Evolutionary conservation across 2,888 invertebrate species (phyloP).

Genomic region (Venustoraphidia nigricollis): DNA sequence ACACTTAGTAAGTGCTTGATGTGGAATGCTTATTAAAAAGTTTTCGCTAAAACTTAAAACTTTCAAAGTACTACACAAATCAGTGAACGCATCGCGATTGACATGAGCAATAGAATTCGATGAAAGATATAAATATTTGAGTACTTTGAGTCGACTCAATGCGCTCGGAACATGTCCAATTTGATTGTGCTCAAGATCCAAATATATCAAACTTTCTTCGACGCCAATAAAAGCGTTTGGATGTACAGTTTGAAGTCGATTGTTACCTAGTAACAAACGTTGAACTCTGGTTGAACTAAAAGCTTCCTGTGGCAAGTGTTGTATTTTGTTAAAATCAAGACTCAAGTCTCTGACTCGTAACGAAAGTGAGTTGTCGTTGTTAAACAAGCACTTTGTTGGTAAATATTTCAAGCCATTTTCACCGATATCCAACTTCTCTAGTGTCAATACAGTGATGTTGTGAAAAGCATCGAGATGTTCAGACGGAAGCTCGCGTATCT

Average conservation of each 20-base stretch:
- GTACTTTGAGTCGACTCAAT: slow-evolving; percentile 39
- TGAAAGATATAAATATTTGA: slow-evolving; percentile 58
- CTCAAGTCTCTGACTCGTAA: slow-evolving; percentile 55
- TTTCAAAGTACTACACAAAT: slow-evolving; percentile 33
- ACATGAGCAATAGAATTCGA: slow-evolving; percentile 49
- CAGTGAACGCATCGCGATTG: slow-evolving; percentile 32
- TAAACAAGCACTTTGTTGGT: slow-evolving; percentile 37
- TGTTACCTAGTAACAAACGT: slow-evolving; percentile 54
- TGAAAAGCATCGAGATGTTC: slow-evolving; percentile 23
- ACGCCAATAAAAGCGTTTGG: slow-evolving; percentile 50
- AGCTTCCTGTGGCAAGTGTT: slow-evolving; percentile 38
- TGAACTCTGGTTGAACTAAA: slow-evolving; percentile 48
- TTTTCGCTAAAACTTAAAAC: slow-evolving; percentile 60
- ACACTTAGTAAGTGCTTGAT: slow-evolving; percentile 43
- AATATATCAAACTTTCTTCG: slow-evolving; percentile 51
- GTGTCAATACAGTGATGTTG: slow-evolving; percentile 23
- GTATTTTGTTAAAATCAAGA: slow-evolving; percentile 54
- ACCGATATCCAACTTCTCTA: slow-evolving; percentile 60
- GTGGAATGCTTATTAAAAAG: slow-evolving; percentile 50
- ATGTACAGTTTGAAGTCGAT: slow-evolving; percentile 45
- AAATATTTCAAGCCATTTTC: slow-evolving; percentile 54
- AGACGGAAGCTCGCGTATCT: slow-evolving; percentile 27
- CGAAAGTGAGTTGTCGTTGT: slow-evolving; percentile 27
- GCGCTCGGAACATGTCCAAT: slow-evolving; percentile 47
- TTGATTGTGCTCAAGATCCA: slow-evolving; percentile 58